Evolutionary conservation across 2,888 invertebrate genomes (phyloP).

Genomic region (Lapara coniferarum): DNA sequence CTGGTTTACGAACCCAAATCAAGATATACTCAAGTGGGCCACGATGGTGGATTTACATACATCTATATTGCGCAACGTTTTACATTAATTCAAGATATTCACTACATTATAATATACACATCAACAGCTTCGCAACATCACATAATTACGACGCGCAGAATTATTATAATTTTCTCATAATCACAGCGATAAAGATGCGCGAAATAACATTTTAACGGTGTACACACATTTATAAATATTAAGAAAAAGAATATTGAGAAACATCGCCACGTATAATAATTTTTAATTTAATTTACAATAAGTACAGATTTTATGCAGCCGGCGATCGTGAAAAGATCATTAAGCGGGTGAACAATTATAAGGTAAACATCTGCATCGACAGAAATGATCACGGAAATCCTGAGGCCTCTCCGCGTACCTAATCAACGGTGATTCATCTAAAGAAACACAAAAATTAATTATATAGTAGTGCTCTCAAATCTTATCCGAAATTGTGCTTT

Average conservation of each 20-base stretch:
- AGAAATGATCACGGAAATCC: constrained; percentile 62
- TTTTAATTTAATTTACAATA: constrained; percentile 22
- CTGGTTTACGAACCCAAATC: constrained; percentile 70
- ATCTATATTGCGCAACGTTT: constrained; percentile 81
- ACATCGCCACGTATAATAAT: constrained; percentile 12
- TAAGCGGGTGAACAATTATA: constrained; percentile 73
- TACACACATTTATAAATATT: constrained; percentile 69
- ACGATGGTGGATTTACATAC: constrained; percentile 76
- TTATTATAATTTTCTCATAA: constrained; percentile 83
- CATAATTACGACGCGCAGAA: constrained; percentile 77
- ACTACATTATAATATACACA: constrained; percentile 50
- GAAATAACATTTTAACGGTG: constrained; percentile 78
- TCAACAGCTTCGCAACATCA: constrained; percentile 74
- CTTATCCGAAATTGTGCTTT: constrained; percentile 75
- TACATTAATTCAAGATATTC: constrained; percentile 80
- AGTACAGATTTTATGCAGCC: constrained; percentile 36
- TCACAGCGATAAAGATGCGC: constrained; percentile 78
- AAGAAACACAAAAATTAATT: constrained; percentile 79
- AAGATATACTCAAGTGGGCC: constrained; percentile 70
- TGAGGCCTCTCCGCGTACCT: constrained; percentile 58
- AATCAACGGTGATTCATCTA: constrained; percentile 81
- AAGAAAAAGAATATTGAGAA: neutral
- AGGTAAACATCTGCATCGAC: constrained; percentile 76
- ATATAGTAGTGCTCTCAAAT: constrained; percentile 71
- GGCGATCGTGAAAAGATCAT: constrained; percentile 69